Conservation (phyloP, 2,888 invertebrate species). For the Dryadula phaetusa region DNA sequence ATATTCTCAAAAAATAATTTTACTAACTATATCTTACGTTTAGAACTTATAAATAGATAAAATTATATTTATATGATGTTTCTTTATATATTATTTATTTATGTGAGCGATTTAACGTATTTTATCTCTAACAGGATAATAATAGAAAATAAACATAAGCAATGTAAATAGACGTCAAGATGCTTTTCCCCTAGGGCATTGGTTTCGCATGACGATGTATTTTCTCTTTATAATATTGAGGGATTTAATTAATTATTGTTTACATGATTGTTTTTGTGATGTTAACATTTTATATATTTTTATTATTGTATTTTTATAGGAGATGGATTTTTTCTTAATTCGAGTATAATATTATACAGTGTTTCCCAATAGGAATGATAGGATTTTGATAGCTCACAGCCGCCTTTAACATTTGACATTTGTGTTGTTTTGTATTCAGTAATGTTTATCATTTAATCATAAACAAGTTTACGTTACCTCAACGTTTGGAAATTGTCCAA, state of each 20-base stretch:
- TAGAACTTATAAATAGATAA: background rate
- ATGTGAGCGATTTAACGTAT: background rate
- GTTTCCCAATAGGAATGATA: too few relatives aligned
- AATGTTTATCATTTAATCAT: too few relatives aligned
- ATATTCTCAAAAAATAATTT: too few relatives aligned
- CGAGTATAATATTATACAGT: too few relatives aligned
- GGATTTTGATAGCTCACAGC: too few relatives aligned
- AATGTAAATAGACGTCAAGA: constrained; percentile 17
- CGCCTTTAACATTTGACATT: too few relatives aligned
- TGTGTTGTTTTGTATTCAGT: too few relatives aligned
- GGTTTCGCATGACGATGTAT: constrained; percentile 12
- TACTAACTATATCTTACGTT: background rate
- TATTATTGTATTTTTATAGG: background rate
- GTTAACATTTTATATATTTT: background rate
- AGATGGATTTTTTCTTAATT: background rate
- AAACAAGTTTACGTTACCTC: too few relatives aligned
- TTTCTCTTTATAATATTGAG: constrained; percentile 27
- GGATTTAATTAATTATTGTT: constrained; percentile 30
- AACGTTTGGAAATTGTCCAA: too few relatives aligned
- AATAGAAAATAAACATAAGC: constrained; percentile 7
- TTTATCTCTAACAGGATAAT: background rate
- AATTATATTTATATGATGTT: background rate
- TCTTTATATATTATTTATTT: background rate
- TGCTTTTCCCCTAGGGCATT: constrained; percentile 8
- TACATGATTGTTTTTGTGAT: constrained; percentile 20